These are phyloP conservation scores for Sclerurus mexicanus DNA, from an alignment of 2,113 vertebrate species.

Conservation along the genomic window DNA sequence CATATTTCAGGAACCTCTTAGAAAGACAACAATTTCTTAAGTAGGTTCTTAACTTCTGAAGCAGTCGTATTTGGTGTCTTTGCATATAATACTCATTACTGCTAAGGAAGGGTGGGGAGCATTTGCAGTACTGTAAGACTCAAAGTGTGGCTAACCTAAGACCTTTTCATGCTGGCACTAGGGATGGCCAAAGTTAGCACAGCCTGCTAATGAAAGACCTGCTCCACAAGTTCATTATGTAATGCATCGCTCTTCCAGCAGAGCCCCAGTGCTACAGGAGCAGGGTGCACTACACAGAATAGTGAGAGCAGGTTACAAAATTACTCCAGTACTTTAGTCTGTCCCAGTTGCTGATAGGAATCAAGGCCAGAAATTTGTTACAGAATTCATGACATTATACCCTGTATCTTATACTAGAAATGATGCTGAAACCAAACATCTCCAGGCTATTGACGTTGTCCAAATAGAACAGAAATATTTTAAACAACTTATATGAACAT, in stretches of 20 bases:
- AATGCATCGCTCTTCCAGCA: background rate
- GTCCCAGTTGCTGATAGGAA: background rate
- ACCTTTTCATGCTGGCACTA: background rate
- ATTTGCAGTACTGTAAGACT: background rate
- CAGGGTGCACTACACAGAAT: rapidly evolving
- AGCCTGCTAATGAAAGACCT: background rate
- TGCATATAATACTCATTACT: background rate
- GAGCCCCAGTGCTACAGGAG: background rate
- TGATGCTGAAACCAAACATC: background rate
- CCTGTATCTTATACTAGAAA: background rate
- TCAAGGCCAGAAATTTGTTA: background rate
- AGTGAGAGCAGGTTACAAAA: background rate
- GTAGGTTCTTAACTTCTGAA: background rate
- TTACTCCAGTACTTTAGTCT: background rate
- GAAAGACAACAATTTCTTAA: background rate
- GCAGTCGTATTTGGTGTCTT: background rate
- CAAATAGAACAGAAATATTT: background rate
- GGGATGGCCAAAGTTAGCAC: background rate
- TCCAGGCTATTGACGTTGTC: background rate
- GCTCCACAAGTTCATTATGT: background rate
- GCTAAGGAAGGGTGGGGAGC: background rate
- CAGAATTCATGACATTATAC: background rate
- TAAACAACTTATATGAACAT: background rate
- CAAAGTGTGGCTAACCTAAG: background rate
- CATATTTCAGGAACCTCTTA: background rate